Percentiles rank a stretch among this genome's conserved stretches.
These are phyloP conservation scores for Eustalomyia histrio DNA, from an alignment of 2,888 invertebrate genomes.

Conservation along the genomic window DNA sequence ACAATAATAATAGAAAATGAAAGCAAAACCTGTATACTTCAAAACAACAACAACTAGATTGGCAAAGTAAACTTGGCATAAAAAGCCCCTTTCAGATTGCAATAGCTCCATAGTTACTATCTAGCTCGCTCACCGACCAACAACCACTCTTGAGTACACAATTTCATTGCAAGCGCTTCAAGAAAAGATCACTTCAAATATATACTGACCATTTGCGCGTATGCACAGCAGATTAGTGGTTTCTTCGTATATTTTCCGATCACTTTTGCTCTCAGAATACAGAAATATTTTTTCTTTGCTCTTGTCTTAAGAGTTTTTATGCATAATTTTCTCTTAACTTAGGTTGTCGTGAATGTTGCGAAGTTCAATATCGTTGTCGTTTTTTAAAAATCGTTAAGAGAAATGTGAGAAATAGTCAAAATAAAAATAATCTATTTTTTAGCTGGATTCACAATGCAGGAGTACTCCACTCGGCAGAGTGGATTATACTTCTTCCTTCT, in stretches of 20 bases:
- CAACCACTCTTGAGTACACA: constrained; percentile 47
- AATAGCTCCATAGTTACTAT: constrained; percentile 40
- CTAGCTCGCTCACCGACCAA: constrained; percentile 23
- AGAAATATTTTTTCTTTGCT: too few species aligned
- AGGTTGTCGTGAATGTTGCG: too few species aligned
- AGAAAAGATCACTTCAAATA: constrained; percentile 53
- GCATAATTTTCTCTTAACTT: too few species aligned
- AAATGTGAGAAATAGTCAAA: too few species aligned
- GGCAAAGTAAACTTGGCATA: constrained; percentile 63
- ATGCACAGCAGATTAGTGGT: constrained; percentile 34
- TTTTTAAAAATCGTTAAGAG: too few species aligned
- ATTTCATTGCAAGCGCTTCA: constrained; percentile 49
- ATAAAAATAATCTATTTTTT: too few species aligned
- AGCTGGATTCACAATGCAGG: too few species aligned
- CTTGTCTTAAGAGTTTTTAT: too few species aligned
- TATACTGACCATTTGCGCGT: constrained; percentile 59
- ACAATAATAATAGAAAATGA: constrained; percentile 46
- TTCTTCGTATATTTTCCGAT: constrained; percentile 13
- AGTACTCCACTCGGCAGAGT: too few species aligned
- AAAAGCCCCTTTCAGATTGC: constrained; percentile 33
- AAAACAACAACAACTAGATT: constrained; percentile 54
- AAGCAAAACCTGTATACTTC: constrained; percentile 52
- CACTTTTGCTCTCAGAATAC: constrained; percentile 53
- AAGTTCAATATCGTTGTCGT: too few species aligned
- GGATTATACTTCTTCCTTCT: too few species aligned